Evolutionary conservation across 2,797 vertebrate species (phyloP), one percentile per base, ranked within the genome.

Genomic region (Microctenopoma stevenorrisi): DNA sequence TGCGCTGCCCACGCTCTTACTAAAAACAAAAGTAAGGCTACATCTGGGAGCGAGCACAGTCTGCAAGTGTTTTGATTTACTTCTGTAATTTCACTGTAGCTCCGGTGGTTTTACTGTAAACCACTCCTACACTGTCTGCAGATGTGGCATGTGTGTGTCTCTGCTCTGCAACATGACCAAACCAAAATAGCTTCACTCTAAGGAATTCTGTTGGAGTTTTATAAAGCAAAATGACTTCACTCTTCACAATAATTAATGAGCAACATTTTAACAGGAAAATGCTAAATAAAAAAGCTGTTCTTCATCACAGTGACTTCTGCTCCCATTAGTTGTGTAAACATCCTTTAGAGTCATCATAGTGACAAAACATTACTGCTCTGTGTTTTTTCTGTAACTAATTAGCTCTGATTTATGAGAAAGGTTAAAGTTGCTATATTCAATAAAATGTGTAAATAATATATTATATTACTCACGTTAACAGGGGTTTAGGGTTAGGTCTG

Each of bases 61-160:
- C 82, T 81, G 68, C 38, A 53, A 78, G 77, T 90, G 86, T 88
- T 91, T 81, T 88, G 89, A 91, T 90, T 88, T 88, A 88, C 85
- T 88, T 86, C 72, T 91, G 85, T 89, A 88, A 89, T 91, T 92
- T 85, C 59, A 75, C 85, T 86, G 84, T 49, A 82, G 73, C 86
- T 75, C 62, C 4, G 66, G 85, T 79, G 82, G 87, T 88, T 92
- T 92, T 89, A 90, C 91, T 85, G 90, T 88, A 91, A 92, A 85
- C 90, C 85, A 86, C 90, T 91, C 89, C 90, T 83, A 88, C 87
- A 79, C 71, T 59, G 84, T 91, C 84, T 89, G 90, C 90, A 91
- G 84, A 91, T 91, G 90, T 91, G 86, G 85, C 83, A 58, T 35
- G 63, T 59, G 64, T 60, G 62, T 47, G 68, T 42, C 37, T 62